Evolutionary conservation across 1,140 invertebrate genomes (phyloP), one percentile per base, ranked within the genome.

Genomic region (Solenopsis invicta): DNA sequence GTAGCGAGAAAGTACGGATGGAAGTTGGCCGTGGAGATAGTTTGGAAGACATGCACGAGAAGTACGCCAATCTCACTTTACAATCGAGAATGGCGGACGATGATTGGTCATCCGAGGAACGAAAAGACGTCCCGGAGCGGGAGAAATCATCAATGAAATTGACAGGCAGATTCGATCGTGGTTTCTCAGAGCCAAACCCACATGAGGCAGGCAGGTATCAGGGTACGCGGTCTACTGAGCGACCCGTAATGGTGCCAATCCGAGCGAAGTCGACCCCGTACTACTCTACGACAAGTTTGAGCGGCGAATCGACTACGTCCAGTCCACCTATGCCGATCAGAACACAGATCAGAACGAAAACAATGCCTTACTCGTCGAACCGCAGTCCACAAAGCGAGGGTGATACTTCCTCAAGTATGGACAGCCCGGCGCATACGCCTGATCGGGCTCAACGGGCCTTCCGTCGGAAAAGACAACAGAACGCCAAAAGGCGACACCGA

Each of bases 401-500:
- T 10, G 95, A 95, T 66, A 95, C 95, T 2, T 95, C 95, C 1
- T 95, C 95, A 4, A 95, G 95, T 61, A 95, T 95, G 94, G 95
- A 95, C 29, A 95, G 95, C 76, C 95, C 95, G 16, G 94, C 90
- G 18, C 95, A 95, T 71, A 95, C 95, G 2, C 94, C 95, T 0
- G 94, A 95, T 54, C 86, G 94, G 37, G 93, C 93, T 8, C 94
- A 94, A 62, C 88, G 94, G 6, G 93, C 94, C 0, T 95, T 95
- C 6, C 92, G 95, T 34, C 91, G 95, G 50, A 95, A 94, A 59
- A 92, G 95, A 77, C 94, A 95, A 21, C 95, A 95, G 54, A 93
- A 94, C 21, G 61, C 89, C 0, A 94, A 94, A 75, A 93, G 93
- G 52, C 92, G 94, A 50, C 95, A 95, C 61, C 92, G 95, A 8